Evolutionary conservation across 92 coral and sea anemone species (phyloP), one percentile per base, ranked within the genome.

Genomic region (Zoanthus sociatus): DNA sequence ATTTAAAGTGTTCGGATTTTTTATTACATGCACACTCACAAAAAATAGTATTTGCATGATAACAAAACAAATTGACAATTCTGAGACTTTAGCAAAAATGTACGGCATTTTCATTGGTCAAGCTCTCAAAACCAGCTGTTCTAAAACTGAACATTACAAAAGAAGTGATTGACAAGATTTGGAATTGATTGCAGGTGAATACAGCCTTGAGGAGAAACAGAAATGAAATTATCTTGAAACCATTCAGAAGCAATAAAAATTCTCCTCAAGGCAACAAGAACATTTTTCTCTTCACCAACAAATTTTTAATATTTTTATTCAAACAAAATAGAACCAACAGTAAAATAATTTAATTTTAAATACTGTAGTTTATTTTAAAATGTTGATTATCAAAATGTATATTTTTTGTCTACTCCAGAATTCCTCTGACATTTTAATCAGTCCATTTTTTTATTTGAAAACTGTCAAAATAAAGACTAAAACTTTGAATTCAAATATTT

Each of bases 31-130:
- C 60, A 66, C 55, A 46, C 76, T 81, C 60, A 45, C 85, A 81
- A 18, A 33, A 66, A 81, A 46, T 71, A 60, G 56, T 66, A 81
- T 81, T 81, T 81, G 85, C 85, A 81, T 81, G 60, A 81, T 46
- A 81, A 81, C 83, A 81, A 79, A 81, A 50, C 74, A 81, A 81
- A 81, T 46, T 81, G 85, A 50, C 85, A 81, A 63, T n/a, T 81
- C 5, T 63, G 30, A 31, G 63, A 46, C 60, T 81, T 71, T 50
- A n/a, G 61, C 11, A 47, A 5, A 2, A 20, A 81, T 67, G 20
- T 26, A 31, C 7, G 6, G 21, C 55, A 60, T 5, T 37, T 64
- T 81, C 75, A 81, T 81, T 81, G 85, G 85, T 16, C 9, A n/a
- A 81, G 44, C 15, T 2, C 1, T 66, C 55, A 81, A 66, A 66